Base-by-base conservation (phyloP, 2,888 invertebrate species). In the Eupithecia insigniata region DNA sequence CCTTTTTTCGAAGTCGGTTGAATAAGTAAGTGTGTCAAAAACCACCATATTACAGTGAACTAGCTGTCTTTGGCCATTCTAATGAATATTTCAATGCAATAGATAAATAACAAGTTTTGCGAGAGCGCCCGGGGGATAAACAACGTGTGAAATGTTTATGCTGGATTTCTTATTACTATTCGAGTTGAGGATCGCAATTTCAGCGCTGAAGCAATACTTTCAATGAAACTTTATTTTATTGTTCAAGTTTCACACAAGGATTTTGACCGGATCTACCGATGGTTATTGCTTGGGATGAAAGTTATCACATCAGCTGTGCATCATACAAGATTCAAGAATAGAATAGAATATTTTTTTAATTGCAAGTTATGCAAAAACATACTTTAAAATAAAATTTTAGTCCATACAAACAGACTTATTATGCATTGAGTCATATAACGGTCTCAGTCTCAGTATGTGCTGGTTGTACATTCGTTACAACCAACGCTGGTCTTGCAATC, bases 131-230 rank as follows among this genome's bases (percentile, higher is more conserved):
- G 26, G 73, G 55, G 77, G 73, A 77, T 77, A 77, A 75, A 73
- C 71, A 75, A 75, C 70, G 75, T 72, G 75, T 75, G 76, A 76
- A 79, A 75, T 78, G 72, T 79, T 79, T 78, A 78, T 76, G 76
- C 65, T 70, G 64, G 62, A 73, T 66, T 70, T 75, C 70, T 71
- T 69, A 74, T 74, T 71, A 67, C 71, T 67, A 66, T 70, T 70
- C 67, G 64, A 70, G 70, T 73, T 61, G 36, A 65, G 69, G n/a
- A 70, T 70, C 70, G 65, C 73, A 73, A 66, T 71, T 55, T 36
- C 55, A 68, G 32, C 26, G 46, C 43, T 32, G 51, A 66, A 67
- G 39, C 68, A 65, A 43, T 68, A 43, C 51, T 51, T 72, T 30
- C 61, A 16, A 39, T 36, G 22, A 60, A 67, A 68, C 18, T 55